Evolutionary conservation across 2,888 invertebrate species (phyloP).

Genomic region (Microplitis deprimator): DNA sequence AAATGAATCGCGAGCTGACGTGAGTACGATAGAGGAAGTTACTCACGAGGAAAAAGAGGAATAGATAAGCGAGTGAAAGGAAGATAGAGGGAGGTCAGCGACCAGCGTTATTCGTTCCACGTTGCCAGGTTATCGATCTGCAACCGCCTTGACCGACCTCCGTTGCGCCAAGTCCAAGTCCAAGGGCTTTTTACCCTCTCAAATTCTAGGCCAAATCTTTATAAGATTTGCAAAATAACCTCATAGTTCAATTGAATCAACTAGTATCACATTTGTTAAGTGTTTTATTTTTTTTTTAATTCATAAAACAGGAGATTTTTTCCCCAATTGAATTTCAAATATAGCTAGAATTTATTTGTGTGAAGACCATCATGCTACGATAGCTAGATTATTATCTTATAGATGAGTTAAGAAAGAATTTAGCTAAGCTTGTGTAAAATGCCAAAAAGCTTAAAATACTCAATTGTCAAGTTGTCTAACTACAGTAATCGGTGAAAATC

Average conservation of each 20-base stretch:
- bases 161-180: constrained; percentile 65
- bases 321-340: not conserved
- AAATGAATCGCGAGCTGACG: constrained; percentile 23
- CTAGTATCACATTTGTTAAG: constrained; percentile 14
- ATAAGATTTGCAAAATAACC: constrained; percentile 25
- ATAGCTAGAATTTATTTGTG: not conserved
- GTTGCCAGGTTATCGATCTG: constrained; percentile 69
- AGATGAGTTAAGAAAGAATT: not conserved
- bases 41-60: constrained; percentile 14
- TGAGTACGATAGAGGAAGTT: constrained; percentile 25
- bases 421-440: not conserved
- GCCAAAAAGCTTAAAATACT: too few relatives aligned
- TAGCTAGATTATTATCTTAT: not conserved
- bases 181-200: constrained; percentile 62
- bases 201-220: constrained; percentile 46
- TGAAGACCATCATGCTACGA: not conserved
- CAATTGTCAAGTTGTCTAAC: constrained; percentile 30
- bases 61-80: constrained; percentile 13
- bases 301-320: not conserved
- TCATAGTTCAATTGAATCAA: constrained; percentile 35
- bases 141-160: constrained; percentile 70
- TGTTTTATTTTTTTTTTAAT: not conserved
- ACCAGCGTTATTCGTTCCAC: constrained; percentile 63
- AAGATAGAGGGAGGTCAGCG: constrained; percentile 50
- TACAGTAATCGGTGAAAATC: constrained; percentile 57